phyloP scores from a whole-genome alignment of 2,113 vertebrate species.

The Dicentrarchus labrax region DNA sequence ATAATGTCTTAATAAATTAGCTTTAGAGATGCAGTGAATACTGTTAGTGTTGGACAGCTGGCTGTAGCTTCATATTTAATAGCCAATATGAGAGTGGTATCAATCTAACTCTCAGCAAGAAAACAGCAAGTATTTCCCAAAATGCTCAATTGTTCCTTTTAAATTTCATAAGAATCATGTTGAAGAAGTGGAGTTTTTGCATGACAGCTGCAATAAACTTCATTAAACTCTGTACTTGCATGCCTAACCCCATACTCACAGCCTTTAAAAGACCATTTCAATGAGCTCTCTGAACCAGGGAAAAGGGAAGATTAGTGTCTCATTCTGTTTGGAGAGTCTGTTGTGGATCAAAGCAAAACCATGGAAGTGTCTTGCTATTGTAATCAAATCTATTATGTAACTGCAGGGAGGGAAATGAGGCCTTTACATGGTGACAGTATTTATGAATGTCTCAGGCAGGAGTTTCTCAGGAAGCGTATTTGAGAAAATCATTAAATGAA shows the following conservation, averaged over 20 bases:
- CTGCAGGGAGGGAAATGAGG: background rate
- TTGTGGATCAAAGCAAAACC: background rate
- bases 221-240: background rate
- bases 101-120: background rate
- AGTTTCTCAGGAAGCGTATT: background rate
- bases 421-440: background rate
- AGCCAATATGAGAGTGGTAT: background rate
- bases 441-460: slow-evolving; percentile 17
- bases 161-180: background rate
- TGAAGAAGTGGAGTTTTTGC: background rate
- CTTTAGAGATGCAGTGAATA: no score
- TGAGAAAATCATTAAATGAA: background rate
- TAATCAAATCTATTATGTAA: background rate
- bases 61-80: background rate
- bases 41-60: no score
- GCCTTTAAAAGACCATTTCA: background rate
- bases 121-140: background rate
- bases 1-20: no score
- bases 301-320: background rate
- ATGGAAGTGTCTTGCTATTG: background rate
- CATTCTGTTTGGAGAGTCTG: background rate
- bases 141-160: background rate
- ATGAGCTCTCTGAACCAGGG: background rate
- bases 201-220: background rate
- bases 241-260: background rate